Conservation (phyloP, 1,140 invertebrate species). For the Drosophila sp. region DNA sequence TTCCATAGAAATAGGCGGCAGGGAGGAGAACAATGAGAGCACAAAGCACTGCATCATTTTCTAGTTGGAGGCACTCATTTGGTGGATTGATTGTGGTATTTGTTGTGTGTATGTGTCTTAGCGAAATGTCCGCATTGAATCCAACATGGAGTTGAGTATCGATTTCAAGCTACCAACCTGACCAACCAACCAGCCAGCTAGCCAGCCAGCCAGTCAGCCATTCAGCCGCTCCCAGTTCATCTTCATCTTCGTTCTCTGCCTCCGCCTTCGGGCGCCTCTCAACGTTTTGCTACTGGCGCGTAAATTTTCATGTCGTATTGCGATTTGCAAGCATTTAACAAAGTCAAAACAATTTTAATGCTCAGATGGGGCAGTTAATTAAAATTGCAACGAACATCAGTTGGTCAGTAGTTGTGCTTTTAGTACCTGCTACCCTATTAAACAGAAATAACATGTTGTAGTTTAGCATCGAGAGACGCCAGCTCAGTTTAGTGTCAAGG, state of each 20-base stretch:
- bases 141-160: slow-evolving; percentile 53
- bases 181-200: background rate
- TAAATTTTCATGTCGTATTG: slow-evolving; percentile 79
- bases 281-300: slow-evolving; percentile 46
- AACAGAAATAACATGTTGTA: background rate
- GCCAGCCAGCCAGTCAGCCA: no score
- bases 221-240: slow-evolving; percentile 25
- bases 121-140: slow-evolving; percentile 53
- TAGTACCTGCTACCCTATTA: slow-evolving; percentile 33
- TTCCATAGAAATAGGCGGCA: no score
- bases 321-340: slow-evolving; percentile 81
- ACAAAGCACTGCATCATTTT: slow-evolving; percentile 42
- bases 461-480: background rate
- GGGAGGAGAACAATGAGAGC: slow-evolving; percentile 47
- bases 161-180: slow-evolving; percentile 61
- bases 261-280: slow-evolving; percentile 13
- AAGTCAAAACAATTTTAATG: slow-evolving; percentile 82
- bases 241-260: slow-evolving; percentile 20
- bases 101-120: slow-evolving; percentile 47
- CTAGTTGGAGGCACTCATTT: slow-evolving; percentile 54
- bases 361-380: slow-evolving; percentile 77
- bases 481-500: no score
- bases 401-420: slow-evolving; percentile 40
- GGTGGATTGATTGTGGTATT: slow-evolving; percentile 69
- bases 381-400: slow-evolving; percentile 74